Conservation (phyloP, 1,140 invertebrate genomes). For the Frieseomelitta varia region DNA sequence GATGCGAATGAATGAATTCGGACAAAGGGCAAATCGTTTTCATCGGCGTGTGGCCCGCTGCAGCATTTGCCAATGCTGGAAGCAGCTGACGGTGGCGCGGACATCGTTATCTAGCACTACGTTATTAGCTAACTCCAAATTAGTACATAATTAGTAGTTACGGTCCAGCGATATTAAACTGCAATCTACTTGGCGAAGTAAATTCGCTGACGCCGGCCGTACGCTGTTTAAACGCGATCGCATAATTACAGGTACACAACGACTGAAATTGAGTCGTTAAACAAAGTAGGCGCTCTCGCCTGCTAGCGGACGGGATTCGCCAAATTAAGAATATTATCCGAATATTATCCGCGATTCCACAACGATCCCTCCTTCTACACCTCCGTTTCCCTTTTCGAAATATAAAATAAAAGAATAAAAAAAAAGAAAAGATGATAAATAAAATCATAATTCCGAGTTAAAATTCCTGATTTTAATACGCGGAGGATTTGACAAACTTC, state of each 20-base stretch:
- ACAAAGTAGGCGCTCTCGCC: not conserved
- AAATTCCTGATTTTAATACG: not conserved
- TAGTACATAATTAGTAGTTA: slow-evolving; percentile 65
- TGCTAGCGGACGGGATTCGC: not conserved
- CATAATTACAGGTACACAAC: slow-evolving; percentile 44
- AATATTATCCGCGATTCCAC: not conserved
- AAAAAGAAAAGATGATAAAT: no score
- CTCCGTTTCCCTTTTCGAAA: not conserved
- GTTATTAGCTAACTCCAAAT: slow-evolving; percentile 60
- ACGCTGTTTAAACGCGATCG: slow-evolving; percentile 44
- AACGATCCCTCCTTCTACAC: not conserved
- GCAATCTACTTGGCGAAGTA: slow-evolving; percentile 54
- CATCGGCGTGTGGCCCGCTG: not conserved
- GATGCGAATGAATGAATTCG: not conserved
- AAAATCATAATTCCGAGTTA: no score
- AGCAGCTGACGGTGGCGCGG: slow-evolving; percentile 53
- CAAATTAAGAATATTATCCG: slow-evolving; percentile 18
- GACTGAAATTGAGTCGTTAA: slow-evolving; percentile 44
- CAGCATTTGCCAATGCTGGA: slow-evolving; percentile 24
- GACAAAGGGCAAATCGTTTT: not conserved
- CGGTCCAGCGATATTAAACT: slow-evolving; percentile 49
- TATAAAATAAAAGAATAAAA: not conserved
- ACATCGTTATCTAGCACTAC: slow-evolving; percentile 49
- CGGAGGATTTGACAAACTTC: no score
- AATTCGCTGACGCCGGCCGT: slow-evolving; percentile 39